A percentile compares a stretch with the other conserved stretches of the same genome.
Evolutionary conservation across 2,888 invertebrate genomes (phyloP).

Genomic region (Stictocephala bisonia): DNA sequence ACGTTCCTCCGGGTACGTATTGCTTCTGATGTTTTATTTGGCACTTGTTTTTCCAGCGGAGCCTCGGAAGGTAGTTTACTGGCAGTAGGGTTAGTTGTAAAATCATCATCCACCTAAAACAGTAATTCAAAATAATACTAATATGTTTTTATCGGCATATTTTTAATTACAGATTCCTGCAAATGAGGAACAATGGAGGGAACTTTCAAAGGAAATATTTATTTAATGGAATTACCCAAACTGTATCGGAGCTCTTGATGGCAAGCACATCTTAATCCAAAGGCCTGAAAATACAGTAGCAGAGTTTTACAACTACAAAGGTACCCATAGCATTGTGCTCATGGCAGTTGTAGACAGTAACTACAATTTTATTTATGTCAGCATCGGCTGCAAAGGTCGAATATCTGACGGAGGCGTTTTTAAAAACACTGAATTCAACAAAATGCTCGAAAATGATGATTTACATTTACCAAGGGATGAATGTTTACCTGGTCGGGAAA

Average conservation of each 20-base stretch:
- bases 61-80: too few species aligned
- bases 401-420: constrained; percentile 31
- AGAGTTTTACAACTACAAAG: constrained; percentile 33
- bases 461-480: not conserved
- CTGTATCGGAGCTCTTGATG: constrained; percentile 17
- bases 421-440: constrained; percentile 9
- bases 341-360: constrained; percentile 57
- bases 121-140: too few species aligned
- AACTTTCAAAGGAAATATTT: not conserved
- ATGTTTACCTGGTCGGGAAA: constrained; percentile 1
- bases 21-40: too few species aligned
- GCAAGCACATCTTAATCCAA: constrained; percentile 9
- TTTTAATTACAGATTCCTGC: not conserved
- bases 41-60: too few species aligned
- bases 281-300: constrained; percentile 15
- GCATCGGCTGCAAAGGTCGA: constrained; percentile 56
- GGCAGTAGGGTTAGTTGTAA: too few species aligned
- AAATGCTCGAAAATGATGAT: not conserved
- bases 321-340: constrained; percentile 51
- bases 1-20: too few species aligned
- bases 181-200: not conserved
- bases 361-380: constrained; percentile 55
- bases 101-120: too few species aligned
- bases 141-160: too few species aligned
- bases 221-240: constrained; percentile 20